Evolutionary conservation across 1,140 invertebrate species (phyloP).

Genomic region (Choristoneura fumiferana): DNA sequence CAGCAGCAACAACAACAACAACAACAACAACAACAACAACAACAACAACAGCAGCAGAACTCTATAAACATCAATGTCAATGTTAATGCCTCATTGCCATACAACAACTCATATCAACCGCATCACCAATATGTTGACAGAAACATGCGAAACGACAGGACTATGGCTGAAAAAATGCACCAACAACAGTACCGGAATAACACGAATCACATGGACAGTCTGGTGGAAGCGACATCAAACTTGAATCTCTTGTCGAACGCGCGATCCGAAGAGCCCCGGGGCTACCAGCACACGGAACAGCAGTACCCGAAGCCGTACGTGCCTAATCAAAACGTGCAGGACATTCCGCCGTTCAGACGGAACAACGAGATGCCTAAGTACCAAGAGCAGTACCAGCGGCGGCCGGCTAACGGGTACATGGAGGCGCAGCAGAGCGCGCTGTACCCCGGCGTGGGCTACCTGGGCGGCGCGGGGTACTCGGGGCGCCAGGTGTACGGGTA

Average conservation of each 20-base stretch:
- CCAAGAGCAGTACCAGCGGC: slow-evolving; percentile 43
- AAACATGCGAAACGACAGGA: slow-evolving; percentile 31
- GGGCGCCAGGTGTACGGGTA: slow-evolving; percentile 51
- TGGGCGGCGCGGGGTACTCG: slow-evolving; percentile 43
- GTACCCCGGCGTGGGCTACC: slow-evolving; percentile 53
- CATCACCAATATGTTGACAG: slow-evolving; percentile 48
- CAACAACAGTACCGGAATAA: slow-evolving; percentile 49
- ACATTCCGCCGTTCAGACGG: slow-evolving; percentile 48
- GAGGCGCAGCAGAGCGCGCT: slow-evolving; percentile 49
- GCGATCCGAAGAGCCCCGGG: background rate
- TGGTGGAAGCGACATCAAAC: slow-evolving; percentile 64
- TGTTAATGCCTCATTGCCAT: slow-evolving; percentile 38
- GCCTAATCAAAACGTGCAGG: slow-evolving; percentile 45
- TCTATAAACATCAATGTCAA: slow-evolving; percentile 43
- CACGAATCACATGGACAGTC: slow-evolving; percentile 53
- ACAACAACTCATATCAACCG: slow-evolving; percentile 56
- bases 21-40: slow-evolving; percentile 39
- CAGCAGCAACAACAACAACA: slow-evolving; percentile 38
- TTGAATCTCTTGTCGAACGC: slow-evolving; percentile 61
- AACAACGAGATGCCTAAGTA: slow-evolving; percentile 55
- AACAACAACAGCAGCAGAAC: slow-evolving; percentile 34
- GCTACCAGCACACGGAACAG: slow-evolving; percentile 42
- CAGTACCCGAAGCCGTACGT: slow-evolving; percentile 44
- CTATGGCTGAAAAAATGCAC: slow-evolving; percentile 47
- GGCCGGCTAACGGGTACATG: slow-evolving; percentile 58